phyloP scores from a whole-genome alignment of 2,113 vertebrate species.

The Eonycteris spelaea region DNA sequence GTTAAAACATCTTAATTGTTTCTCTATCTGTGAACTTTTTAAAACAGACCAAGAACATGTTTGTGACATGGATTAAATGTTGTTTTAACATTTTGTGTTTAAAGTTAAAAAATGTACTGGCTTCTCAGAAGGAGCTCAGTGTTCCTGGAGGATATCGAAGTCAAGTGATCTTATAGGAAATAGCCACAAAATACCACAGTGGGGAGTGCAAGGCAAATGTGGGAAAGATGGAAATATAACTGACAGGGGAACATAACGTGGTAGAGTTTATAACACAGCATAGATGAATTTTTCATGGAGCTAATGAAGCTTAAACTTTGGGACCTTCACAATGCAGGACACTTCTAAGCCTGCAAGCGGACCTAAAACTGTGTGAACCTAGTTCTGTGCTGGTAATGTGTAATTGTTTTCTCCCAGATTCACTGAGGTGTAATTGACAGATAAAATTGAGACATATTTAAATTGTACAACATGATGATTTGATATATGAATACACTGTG shows the following conservation, averaged over 20 bases:
- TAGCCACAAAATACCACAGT: neutral
- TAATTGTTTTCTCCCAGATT: neutral
- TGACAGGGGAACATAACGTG: neutral
- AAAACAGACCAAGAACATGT: neutral
- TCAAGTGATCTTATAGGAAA: neutral
- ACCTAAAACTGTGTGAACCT: neutral
- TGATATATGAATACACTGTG: neutral
- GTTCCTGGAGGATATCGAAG: neutral
- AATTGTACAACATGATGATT: neutral
- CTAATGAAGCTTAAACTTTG: neutral
- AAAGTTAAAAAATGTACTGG: neutral
- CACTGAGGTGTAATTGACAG: neutral
- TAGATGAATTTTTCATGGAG: neutral
- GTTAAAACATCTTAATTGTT: neutral
- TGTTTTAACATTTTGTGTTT: neutral
- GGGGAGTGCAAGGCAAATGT: accelerated
- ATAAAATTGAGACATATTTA: neutral
- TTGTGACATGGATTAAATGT: neutral
- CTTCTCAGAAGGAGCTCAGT: neutral
- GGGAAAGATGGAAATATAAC: neutral
- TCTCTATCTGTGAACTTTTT: neutral
- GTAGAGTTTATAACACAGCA: neutral
- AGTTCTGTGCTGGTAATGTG: neutral
- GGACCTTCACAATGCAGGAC: neutral
- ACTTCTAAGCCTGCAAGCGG: neutral